Base-by-base conservation (phyloP, 2,888 invertebrate genomes). In the Ichneumoninae sp. region DNA sequence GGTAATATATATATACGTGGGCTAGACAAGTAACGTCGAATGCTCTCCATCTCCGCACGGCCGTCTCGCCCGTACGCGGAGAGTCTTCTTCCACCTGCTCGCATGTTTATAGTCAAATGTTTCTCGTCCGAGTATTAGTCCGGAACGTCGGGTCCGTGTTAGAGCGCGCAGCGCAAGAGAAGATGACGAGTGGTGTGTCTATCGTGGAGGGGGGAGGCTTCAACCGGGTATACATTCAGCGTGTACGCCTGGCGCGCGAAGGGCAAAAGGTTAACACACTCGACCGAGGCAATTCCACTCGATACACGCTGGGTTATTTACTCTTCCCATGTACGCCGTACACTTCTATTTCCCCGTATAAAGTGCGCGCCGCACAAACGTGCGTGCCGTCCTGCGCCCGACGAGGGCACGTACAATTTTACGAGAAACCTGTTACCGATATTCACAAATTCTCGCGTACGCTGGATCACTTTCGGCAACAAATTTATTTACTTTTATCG, bases 221-320 rank as follows among this genome's bases (percentile, higher is more conserved):
- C 30, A 30, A 33, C 16, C 33, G 63, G 33, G 40, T 50, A 47
- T 63, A 54, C 33, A n/a, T 44, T 26, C 22, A 7, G 3, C 65
- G 63, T 22, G 22, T 50, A 65, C 10, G 33, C 8, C 33, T 16
- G 33, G 63, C 13, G 63, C 63, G 65, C 74, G 63, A 7, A 33
- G 65, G 74, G 63, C 36, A 63, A 75, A 75, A 75, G 74, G 74
- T 75, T 75, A 75, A 75, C 74, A 75, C 65, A 65, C 74, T 75
- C 74, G 74, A 50, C 60, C 74, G 65, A 50, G 50, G 74, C 74
- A 75, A 75, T 75, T 75, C 74, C 74, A 75, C 74, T 65, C 74
- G 63, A 65, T 75, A 65, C 65, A 75, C 65, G 74, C 50, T 10
- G 50, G n/a, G 65, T 65, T 75, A 65, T 75, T 75, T 75, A 65